Conservation (phyloP, 2,797 vertebrate species). For the Sorex maritimensis region DNA sequence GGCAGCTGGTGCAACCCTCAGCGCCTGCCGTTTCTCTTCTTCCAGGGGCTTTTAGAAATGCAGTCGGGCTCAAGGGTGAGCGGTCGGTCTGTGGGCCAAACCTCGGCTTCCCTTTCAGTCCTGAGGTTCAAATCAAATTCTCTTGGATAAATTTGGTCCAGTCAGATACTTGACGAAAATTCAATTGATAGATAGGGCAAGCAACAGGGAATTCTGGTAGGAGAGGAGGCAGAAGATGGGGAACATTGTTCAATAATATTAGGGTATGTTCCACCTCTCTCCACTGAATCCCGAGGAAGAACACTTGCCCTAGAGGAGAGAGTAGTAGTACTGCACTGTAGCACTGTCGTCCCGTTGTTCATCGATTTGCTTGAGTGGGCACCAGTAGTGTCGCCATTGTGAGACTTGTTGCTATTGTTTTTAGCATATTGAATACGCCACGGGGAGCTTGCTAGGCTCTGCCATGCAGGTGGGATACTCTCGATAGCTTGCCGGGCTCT, state of each 20-base stretch:
- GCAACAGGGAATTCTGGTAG: not conserved
- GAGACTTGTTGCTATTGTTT: too few relatives aligned
- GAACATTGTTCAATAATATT: not conserved
- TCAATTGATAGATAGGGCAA: not conserved
- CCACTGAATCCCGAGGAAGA: not conserved
- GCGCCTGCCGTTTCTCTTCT: conserved; percentile 69
- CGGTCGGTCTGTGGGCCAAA: not conserved
- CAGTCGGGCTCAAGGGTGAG: not conserved
- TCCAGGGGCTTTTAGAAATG: conserved; percentile 78
- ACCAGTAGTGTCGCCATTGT: too few relatives aligned
- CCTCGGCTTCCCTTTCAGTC: not conserved
- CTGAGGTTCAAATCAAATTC: conserved; percentile 36
- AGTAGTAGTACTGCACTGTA: too few relatives aligned
- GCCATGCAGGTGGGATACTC: too few relatives aligned
- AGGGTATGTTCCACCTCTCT: not conserved
- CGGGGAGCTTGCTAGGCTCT: too few relatives aligned
- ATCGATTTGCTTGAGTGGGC: too few relatives aligned
- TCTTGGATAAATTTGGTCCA: conserved; percentile 48
- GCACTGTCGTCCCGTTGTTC: too few relatives aligned
- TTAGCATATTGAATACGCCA: too few relatives aligned
- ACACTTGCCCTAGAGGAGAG: not conserved
- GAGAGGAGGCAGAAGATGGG: fast-evolving
- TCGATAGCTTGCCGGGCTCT: too few relatives aligned
- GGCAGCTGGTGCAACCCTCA: conserved; percentile 78
- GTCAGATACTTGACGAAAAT: not conserved